Conservation (phyloP, 64 coral and sea anemone species). For the Catalaphyllia jardinei region DNA sequence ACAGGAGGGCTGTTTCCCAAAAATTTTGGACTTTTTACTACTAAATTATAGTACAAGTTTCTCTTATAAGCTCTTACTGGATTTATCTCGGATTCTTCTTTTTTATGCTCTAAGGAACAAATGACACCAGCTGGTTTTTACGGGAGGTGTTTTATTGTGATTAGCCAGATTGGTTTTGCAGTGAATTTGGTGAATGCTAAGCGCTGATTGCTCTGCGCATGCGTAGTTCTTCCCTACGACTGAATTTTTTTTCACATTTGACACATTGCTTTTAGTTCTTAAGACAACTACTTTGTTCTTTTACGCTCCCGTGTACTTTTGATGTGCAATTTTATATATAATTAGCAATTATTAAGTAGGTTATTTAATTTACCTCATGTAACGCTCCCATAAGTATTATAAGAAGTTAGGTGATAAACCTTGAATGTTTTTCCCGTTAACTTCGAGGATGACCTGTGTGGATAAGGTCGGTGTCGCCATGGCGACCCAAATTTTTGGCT, state of each 20-base stretch:
- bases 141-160: no score
- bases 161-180: no score
- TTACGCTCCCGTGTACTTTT: background rate
- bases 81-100: no score
- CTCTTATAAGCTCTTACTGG: no score
- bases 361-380: no score
- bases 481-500: constrained; percentile 48
- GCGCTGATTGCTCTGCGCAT: background rate
- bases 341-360: background rate
- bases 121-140: no score
- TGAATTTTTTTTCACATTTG: background rate
- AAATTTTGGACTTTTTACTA: no score
- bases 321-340: no score
- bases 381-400: background rate
- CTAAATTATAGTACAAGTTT: no score
- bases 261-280: background rate
- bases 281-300: background rate
- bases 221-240: background rate
- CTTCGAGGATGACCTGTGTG: constrained; percentile 6
- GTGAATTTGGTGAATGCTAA: background rate
- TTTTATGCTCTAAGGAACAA: no score
- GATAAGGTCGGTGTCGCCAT: constrained; percentile 39
- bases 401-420: background rate
- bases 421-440: fast-evolving
- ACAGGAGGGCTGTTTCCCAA: no score